These are phyloP conservation scores for Oeneis ivallda DNA, from an alignment of 2,888 invertebrate genomes.

Conservation along the genomic window DNA sequence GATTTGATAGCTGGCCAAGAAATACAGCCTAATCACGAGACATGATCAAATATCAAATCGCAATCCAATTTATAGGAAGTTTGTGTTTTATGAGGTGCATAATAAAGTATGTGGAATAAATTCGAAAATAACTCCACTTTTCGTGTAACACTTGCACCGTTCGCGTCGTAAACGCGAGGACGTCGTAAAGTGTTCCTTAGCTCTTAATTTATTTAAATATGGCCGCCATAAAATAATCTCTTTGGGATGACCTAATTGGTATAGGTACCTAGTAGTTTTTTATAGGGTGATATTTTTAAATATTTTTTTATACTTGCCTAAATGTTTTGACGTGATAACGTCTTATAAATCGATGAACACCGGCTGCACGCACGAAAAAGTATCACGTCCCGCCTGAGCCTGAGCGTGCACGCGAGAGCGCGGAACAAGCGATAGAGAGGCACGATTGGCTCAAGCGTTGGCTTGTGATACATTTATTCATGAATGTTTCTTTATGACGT, in stretches of 20 bases:
- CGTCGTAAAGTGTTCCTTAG: slow-evolving; percentile 68
- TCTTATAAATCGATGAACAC: too few relatives aligned
- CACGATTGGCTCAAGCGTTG: too few relatives aligned
- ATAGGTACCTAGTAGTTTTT: slow-evolving; percentile 23
- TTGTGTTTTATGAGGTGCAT: slow-evolving; percentile 6
- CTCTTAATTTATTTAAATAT: slow-evolving; percentile 59
- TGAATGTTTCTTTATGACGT: too few relatives aligned
- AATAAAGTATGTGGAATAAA: slow-evolving; percentile 19
- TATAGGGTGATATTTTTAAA: slow-evolving; percentile 21
- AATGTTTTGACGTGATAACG: too few relatives aligned
- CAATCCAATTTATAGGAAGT: slow-evolving; percentile 9
- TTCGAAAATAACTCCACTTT: slow-evolving; percentile 32
- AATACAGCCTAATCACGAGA: background rate
- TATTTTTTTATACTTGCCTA: background rate
- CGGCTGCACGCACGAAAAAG: too few relatives aligned
- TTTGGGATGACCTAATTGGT: slow-evolving; percentile 31
- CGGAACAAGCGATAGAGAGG: too few relatives aligned
- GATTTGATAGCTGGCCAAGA: background rate
- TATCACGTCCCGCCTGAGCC: too few relatives aligned
- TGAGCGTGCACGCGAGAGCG: too few relatives aligned
- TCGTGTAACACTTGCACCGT: slow-evolving; percentile 24
- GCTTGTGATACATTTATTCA: too few relatives aligned
- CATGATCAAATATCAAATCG: background rate
- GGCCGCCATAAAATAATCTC: slow-evolving; percentile 29
- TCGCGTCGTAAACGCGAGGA: slow-evolving; percentile 33